Evolutionary conservation across 2,797 vertebrate species (phyloP), one percentile per base, ranked within the genome.

Genomic region (Diplodus puntazzo): DNA sequence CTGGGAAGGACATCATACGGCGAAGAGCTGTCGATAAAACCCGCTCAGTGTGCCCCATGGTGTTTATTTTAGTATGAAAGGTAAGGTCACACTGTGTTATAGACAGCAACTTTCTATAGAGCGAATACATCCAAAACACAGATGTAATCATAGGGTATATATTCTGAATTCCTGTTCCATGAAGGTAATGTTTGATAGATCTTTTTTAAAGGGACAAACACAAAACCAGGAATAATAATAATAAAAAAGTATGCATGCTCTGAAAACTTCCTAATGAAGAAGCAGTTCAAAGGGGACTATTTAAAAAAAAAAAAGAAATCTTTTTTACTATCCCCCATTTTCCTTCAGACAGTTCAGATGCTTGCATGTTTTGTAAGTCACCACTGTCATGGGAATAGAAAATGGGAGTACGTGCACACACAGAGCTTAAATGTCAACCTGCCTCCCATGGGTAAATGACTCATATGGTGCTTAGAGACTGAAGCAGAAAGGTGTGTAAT

Each of bases 341-440:
- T 80, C 27, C 59, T 82, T 77, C 53, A 78, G 69, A 68, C 88
- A 88, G 84, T 73, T 83, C 73, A 88, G 73, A 87, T 68, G 84
- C 85, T 88, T 88, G 82, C 88, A 93, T 93, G 86, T 92, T 91
- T 93, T 93, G 77, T 83, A 89, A 93, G 88, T 80, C 84, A 71
- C 84, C 71, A 78, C 83, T 83, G 84, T 84, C 91, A 78, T 77
- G 94, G 92, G 94, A 91, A 91, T 92, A 81, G 67, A 90, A 88
- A 84, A 39, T 10, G 82, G 71, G 87, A 87, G 87, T 77, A 84
- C 79, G 85, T 85, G 81, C 86, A 87, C 77, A 91, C 86, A 83
- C 12, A 69, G 66, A 92, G 73, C 80, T 93, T 93, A 94, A 94
- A 94, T 94, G 94, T 92, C 94, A 94, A 54, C 76, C 79, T 60